phyloP scores from a whole-genome alignment of 2,888 invertebrate species.

The Xanthia icteritia region DNA sequence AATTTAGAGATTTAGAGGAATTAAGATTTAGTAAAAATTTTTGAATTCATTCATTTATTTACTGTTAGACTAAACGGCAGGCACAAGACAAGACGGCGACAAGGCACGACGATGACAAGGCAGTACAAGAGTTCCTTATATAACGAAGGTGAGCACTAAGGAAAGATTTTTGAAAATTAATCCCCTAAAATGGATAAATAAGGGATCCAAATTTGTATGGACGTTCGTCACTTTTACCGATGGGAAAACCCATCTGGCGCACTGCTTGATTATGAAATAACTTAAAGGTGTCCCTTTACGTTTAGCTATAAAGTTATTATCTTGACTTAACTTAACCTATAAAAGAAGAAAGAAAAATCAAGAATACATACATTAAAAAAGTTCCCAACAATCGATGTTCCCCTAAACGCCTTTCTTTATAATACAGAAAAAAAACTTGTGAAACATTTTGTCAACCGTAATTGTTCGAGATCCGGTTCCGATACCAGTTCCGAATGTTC shows the following conservation, averaged over 20 bases:
- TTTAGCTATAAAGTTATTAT: too few relatives aligned
- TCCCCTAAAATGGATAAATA: neutral
- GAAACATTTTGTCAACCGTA: slow-evolving; percentile 63
- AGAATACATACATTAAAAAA: slow-evolving; percentile 54
- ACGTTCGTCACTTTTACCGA: too few relatives aligned
- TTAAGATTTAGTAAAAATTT: too few relatives aligned
- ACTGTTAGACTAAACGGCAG: too few relatives aligned
- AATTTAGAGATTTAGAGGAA: too few relatives aligned
- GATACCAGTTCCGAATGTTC: slow-evolving; percentile 57
- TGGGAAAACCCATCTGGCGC: too few relatives aligned
- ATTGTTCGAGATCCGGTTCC: slow-evolving; percentile 58
- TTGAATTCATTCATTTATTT: neutral
- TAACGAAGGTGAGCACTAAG: too few relatives aligned
- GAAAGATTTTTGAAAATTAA: neutral
- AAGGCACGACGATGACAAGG: too few relatives aligned
- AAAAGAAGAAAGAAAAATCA: slow-evolving; percentile 34
- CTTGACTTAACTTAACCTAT: slow-evolving; percentile 32
- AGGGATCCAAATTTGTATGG: neutral
- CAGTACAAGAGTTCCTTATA: neutral
- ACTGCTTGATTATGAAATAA: too few relatives aligned
- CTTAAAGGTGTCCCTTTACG: too few relatives aligned
- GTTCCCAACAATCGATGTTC: slow-evolving; percentile 47
- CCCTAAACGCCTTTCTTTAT: slow-evolving; percentile 46
- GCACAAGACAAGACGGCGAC: too few relatives aligned
- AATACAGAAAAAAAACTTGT: slow-evolving; percentile 53